These are phyloP conservation scores for Nymphalis polychloros DNA, from an alignment of 2,888 invertebrate species.

Conservation along the genomic window DNA sequence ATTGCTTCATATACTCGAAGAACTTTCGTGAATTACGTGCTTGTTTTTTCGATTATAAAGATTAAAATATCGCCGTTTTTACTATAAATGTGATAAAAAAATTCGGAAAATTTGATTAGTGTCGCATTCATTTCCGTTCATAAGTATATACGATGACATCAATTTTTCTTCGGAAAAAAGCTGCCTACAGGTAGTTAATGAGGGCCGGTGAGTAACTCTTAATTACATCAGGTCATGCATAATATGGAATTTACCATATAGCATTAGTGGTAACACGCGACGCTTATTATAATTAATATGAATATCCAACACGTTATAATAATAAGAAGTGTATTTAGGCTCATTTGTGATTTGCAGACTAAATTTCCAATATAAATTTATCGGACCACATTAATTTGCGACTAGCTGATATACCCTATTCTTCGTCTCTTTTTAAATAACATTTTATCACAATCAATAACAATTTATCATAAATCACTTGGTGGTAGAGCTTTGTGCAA, in stretches of 20 bases:
- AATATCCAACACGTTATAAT: conserved; percentile 11
- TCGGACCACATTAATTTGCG: too few relatives aligned
- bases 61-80: conserved; percentile 3
- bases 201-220: conserved; percentile 19
- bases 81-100: conserved; percentile 5
- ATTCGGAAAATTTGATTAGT: background rate
- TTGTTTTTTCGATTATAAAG: conserved; percentile 3
- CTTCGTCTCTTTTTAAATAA: too few relatives aligned
- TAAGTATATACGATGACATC: background rate
- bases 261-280: conserved; percentile 34
- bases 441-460: too few relatives aligned
- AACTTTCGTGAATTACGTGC: background rate
- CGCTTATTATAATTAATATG: conserved; percentile 29
- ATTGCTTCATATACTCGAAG: background rate
- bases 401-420: too few relatives aligned
- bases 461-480: too few relatives aligned
- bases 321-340: background rate
- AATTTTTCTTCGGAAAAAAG: conserved; percentile 9
- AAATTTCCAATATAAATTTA: too few relatives aligned
- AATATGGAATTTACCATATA: conserved; percentile 27
- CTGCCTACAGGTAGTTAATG: background rate
- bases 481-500: too few relatives aligned
- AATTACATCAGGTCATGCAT: conserved; percentile 36
- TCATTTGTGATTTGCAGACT: too few relatives aligned
- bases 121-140: background rate